Evolutionary conservation across 2,113 vertebrate species (phyloP).

Genomic region (Erpornis zantholeuca): DNA sequence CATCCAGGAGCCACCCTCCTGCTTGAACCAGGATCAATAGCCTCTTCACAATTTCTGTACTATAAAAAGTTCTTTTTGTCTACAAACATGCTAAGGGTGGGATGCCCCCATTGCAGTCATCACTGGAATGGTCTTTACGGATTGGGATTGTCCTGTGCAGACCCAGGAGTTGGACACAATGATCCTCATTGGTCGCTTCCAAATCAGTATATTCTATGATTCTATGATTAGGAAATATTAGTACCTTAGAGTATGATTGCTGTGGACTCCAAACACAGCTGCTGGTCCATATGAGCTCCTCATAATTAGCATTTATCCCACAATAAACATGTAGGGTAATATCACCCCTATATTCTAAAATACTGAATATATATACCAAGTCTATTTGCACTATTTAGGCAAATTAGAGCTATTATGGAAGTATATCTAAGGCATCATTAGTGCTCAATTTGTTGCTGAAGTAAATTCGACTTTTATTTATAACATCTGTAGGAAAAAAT

Average conservation of each 20-base stretch:
- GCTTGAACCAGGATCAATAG: not conserved
- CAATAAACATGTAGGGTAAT: not conserved
- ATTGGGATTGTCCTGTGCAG: too few relatives aligned
- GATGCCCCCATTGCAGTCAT: not conserved
- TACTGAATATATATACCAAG: not conserved
- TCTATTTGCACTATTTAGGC: not conserved
- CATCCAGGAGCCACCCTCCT: not conserved
- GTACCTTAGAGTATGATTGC: not conserved
- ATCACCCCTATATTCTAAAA: not conserved
- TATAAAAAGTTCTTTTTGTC: not conserved
- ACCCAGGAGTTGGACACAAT: not conserved
- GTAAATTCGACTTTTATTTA: not conserved
- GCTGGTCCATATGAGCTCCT: not conserved
- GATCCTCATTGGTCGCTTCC: not conserved
- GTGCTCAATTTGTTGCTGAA: not conserved
- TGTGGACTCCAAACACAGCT: not conserved
- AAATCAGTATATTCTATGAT: not conserved
- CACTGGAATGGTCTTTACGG: not conserved
- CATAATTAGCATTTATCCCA: not conserved
- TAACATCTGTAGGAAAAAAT: not conserved
- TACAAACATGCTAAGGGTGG: not conserved
- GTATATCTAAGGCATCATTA: not conserved
- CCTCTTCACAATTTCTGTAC: not conserved
- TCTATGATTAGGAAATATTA: not conserved
- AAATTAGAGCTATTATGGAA: not conserved